Base-by-base conservation (phyloP, 2,888 invertebrate genomes). In the Xiphydria camelus region DNA sequence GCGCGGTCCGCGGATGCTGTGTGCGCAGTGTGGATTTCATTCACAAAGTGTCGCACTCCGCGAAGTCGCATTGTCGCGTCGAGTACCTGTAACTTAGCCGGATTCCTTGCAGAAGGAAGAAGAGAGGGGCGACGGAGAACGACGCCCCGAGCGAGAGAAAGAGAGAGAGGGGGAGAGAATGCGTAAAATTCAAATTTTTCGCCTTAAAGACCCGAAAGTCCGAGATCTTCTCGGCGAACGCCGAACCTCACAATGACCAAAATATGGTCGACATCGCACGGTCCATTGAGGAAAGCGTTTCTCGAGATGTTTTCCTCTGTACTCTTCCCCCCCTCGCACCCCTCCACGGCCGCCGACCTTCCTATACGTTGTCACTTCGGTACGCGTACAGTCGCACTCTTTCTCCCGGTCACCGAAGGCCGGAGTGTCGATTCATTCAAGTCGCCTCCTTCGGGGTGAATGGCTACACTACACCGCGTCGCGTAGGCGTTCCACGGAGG, bases 61-160 rank as follows among this genome's bases (percentile, higher is more conserved):
- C 55, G 53, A 46, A 51, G 49, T 39, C 44, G 53, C 51, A 63
- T 64, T 66, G 61, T 61, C 51, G 37, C 39, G n/a, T 70, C 43
- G 63, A 73, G 71, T 68, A 69, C 64, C 69, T 69, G 69, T 70
- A 70, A 70, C 65, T 41, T 67, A 65, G 58, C 61, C 47, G 41
- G 29, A 29, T 34, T 37, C 46, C 47, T 41, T 20, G 2, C 12
- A n/a, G 40, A 37, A 10, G 31, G 10, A 6, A 31, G 31, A n/a
- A 4, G 10, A n/a, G 10, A 5, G 35, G 3, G 35, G 20, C 20
- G 20, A 15, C 14, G n/a, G n/a, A 29, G 20, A 17, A 19, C 9
- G 21, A 6, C n/a, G 17, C 34, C 34, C 25, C 14, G 26, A 25
- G 15, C 12, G 6, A 3, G 3, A 33, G 10, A 47, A 39, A 14